Evolutionary conservation across 2,797 vertebrate genomes (phyloP).

Genomic region (Mus minutoides): DNA sequence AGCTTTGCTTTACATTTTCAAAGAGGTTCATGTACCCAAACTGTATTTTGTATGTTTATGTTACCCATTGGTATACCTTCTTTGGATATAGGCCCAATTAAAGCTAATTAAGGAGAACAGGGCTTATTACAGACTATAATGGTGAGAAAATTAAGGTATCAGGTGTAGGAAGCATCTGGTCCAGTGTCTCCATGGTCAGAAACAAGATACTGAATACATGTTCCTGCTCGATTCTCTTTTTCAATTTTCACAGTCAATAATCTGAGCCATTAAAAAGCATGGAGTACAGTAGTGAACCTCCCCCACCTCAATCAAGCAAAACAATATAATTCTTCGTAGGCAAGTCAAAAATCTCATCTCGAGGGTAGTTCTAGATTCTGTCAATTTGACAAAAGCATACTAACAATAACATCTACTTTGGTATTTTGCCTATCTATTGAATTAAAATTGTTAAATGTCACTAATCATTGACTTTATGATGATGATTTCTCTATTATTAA

Average conservation of each 20-base stretch:
- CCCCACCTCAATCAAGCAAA: not conserved
- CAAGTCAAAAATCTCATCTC: not conserved
- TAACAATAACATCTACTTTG: not conserved
- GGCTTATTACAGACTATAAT: not conserved
- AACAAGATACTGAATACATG: not conserved
- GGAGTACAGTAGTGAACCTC: not conserved
- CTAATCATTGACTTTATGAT: not conserved
- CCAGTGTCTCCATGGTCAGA: too few species aligned
- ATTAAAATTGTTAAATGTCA: not conserved
- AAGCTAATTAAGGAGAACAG: not conserved
- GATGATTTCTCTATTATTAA: not conserved
- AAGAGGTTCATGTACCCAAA: not conserved
- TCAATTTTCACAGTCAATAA: too few species aligned
- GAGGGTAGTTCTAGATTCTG: not conserved
- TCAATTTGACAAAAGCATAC: not conserved
- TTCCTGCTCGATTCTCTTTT: not conserved
- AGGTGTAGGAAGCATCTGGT: not conserved
- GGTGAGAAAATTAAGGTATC: not conserved
- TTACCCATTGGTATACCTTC: not conserved
- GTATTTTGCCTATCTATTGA: not conserved
- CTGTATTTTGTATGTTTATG: not conserved
- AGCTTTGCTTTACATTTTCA: not conserved
- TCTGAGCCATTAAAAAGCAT: not conserved
- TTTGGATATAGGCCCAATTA: not conserved
- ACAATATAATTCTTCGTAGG: not conserved